Evolutionary conservation across 1,140 invertebrate species (phyloP), one percentile per base, ranked within the genome.

Genomic region (Leguminivora glycinivorella): DNA sequence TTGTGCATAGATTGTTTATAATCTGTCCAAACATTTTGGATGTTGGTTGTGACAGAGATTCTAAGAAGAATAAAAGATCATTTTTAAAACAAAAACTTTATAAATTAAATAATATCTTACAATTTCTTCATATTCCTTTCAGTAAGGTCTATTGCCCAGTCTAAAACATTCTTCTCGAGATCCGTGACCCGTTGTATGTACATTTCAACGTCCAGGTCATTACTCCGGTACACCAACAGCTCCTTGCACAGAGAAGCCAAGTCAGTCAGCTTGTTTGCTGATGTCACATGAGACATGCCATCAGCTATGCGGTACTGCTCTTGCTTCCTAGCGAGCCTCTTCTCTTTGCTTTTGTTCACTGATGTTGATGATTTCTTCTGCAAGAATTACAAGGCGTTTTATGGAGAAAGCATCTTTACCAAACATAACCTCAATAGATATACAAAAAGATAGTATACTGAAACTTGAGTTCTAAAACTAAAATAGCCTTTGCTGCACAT

Each of bases 111-210:
- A 22, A 52, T 52, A 52, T 72, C 91, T 89, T 93, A 94, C 92
- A 93, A 87, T 73, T 82, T 82, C 80, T 93, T 92, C 93, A 95
- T 94, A 85, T 95, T 95, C 72, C 87, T 89, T 79, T 94, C 93
- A 38, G 93, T 93, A 17, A 95, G 83, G 76, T 92, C 87, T 73
- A 94, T 93, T 40, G 92, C 90, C 92, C 93, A 94, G 22, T 93
- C 79, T 24, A 92, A 70, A 17, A 86, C 81, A 75, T 74, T 78
- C 74, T 88, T 90, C 29, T 91, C 82, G 19, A 91, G 81, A 67
- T 87, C 80, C 22, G 80, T 82, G 29, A 88, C 85, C 52, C 77
- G 84, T 67, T 87, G 85, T 67, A 90, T 88, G 70, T 84, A 85
- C 83, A 91, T 88, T 58, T 87, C 80, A 6, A 91, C 86, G 73